Conservation (phyloP, 2,113 vertebrate genomes). For the Leucopsar rothschildi region DNA sequence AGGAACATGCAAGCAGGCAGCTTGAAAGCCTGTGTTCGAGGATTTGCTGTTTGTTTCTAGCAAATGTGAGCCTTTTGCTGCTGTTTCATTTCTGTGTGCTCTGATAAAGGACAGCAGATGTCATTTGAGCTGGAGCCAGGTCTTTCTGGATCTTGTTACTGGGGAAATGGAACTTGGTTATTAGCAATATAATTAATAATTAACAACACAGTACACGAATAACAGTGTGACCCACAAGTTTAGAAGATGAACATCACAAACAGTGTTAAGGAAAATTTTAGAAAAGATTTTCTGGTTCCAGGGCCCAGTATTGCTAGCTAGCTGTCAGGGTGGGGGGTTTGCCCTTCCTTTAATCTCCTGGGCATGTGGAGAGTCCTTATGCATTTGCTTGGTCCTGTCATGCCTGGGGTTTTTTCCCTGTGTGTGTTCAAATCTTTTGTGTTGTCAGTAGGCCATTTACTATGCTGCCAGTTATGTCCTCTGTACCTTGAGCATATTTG, state of each 20-base stretch:
- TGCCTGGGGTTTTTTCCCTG: background rate
- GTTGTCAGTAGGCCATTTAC: background rate
- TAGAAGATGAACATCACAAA: background rate
- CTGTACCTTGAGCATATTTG: background rate
- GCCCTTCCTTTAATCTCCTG: background rate
- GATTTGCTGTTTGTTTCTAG: conserved; percentile 19
- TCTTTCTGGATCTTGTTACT: conserved; percentile 37
- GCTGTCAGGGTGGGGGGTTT: background rate
- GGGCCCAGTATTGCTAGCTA: background rate
- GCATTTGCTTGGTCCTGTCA: background rate
- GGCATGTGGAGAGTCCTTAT: background rate
- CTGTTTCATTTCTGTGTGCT: background rate
- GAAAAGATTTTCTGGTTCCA: background rate
- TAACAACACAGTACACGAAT: background rate
- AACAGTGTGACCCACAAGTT: background rate
- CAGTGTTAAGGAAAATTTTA: background rate
- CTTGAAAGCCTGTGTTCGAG: background rate
- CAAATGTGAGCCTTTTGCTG: background rate
- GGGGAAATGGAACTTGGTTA: conserved; percentile 43
- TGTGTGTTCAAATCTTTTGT: background rate
- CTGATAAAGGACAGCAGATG: conserved; percentile 28
- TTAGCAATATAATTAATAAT: conserved; percentile 51
- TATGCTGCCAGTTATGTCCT: background rate
- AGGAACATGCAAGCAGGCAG: background rate
- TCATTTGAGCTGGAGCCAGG: conserved; percentile 42